Evolutionary conservation across 2,113 vertebrate species (phyloP).

Genomic region (Triplophysa siluroides): DNA sequence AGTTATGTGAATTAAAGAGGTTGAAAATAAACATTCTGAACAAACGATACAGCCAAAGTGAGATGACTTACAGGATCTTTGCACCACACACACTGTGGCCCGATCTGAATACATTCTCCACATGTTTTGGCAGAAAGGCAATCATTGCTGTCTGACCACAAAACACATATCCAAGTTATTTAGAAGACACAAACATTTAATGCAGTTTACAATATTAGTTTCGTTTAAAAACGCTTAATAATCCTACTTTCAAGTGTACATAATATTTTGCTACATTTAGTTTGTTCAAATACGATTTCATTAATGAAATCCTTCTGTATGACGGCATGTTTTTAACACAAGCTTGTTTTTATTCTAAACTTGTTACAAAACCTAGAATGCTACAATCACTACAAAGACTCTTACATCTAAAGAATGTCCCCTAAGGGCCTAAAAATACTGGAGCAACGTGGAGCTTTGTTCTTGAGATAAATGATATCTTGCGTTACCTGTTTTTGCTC

Average conservation of each 20-base stretch:
- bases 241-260: too few relatives aligned
- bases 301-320: too few relatives aligned
- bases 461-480: constrained; percentile 3
- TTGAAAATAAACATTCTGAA: not conserved
- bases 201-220: not conserved
- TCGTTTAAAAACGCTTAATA: too few relatives aligned
- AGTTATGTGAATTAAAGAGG: not conserved
- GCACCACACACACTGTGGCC: constrained; percentile 93
- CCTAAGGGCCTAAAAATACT: not conserved
- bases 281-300: too few relatives aligned
- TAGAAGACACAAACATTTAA: not conserved
- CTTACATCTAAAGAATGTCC: constrained; percentile 9
- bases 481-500: constrained; percentile 83
- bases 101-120: constrained; percentile 93
- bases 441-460: not conserved
- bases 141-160: constrained; percentile 77
- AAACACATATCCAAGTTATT: constrained; percentile 55
- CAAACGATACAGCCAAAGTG: not conserved
- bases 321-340: too few relatives aligned
- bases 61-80: constrained; percentile 81
- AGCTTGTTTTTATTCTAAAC: too few relatives aligned
- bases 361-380: too few relatives aligned
- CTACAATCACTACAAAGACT: not conserved
- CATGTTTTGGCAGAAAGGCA: constrained; percentile 95
- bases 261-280: too few relatives aligned